Evolutionary conservation across 1,140 invertebrate species (phyloP).

Genomic region (Aphis craccivora): DNA sequence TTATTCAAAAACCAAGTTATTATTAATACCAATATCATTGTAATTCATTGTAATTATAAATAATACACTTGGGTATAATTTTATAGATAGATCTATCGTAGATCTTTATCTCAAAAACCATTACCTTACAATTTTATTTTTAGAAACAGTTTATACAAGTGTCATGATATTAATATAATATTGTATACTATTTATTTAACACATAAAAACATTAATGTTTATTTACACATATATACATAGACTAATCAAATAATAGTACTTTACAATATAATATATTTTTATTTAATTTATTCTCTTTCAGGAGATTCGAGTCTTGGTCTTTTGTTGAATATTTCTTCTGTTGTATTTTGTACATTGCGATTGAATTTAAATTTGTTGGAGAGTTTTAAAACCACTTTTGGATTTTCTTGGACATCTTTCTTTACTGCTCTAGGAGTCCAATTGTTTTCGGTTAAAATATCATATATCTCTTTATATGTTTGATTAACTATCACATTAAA

Average conservation of each 20-base stretch:
- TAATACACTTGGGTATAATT: neutral
- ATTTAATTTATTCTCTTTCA: neutral
- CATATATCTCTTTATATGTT: neutral
- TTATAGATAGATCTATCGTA: too few relatives aligned
- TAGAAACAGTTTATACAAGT: neutral
- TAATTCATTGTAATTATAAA: neutral
- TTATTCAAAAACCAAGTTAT: neutral
- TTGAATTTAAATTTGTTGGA: neutral
- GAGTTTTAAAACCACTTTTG: slow-evolving; percentile 17
- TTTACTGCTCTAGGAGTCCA: neutral
- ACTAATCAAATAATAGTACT: neutral
- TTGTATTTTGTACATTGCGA: neutral
- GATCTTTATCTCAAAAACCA: neutral
- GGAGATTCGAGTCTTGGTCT: neutral
- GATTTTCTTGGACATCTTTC: too few relatives aligned
- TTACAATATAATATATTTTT: neutral
- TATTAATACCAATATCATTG: neutral
- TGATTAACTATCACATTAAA: slow-evolving; percentile 30
- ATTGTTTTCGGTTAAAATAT: slow-evolving; percentile 9
- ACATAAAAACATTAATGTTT: neutral
- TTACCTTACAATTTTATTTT: neutral
- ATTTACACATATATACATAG: neutral
- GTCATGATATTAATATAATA: neutral
- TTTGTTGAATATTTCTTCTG: neutral
- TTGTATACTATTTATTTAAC: neutral